phyloP scores from a whole-genome alignment of 2,113 vertebrate genomes.

The Festucalex cinctus region DNA sequence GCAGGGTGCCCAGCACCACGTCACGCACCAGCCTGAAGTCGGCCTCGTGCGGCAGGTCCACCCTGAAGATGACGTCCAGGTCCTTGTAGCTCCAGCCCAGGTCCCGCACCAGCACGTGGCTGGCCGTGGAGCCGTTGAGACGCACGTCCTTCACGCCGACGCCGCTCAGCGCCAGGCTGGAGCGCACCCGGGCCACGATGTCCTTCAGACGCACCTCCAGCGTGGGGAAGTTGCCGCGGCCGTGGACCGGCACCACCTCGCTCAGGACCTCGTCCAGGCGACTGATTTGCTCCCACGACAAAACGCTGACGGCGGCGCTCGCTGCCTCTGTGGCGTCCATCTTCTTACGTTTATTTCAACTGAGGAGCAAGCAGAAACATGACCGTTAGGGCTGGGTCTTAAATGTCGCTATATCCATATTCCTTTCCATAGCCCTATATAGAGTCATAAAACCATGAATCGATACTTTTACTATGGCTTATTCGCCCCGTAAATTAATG shows the following conservation, averaged over 20 bases:
- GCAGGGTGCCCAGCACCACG: conserved; percentile 86
- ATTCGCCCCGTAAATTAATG: too few species aligned
- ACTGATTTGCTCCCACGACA: conserved; percentile 93
- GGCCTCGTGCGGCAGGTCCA: conserved; percentile 82
- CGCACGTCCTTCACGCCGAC: conserved; percentile 86
- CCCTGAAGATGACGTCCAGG: conserved; percentile 93
- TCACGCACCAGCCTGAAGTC: conserved; percentile 90
- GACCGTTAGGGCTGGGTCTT: too few species aligned
- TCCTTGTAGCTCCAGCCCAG: conserved; percentile 94
- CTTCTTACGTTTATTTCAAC: conserved; percentile 31
- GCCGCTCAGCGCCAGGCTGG: conserved; percentile 78
- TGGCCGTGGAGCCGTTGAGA: conserved; percentile 92
- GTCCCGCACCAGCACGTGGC: conserved; percentile 93
- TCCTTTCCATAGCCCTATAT: too few species aligned
- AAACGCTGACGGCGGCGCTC: conserved; percentile 72
- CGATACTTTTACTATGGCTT: too few species aligned
- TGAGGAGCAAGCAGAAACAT: neutral
- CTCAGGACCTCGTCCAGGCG: conserved; percentile 88
- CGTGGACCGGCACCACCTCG: conserved; percentile 86
- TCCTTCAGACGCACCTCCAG: conserved; percentile 89
- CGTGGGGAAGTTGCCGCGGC: conserved; percentile 94
- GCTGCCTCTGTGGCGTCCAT: conserved; percentile 74
- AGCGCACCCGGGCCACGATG: conserved; percentile 87
- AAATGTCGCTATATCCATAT: too few species aligned
- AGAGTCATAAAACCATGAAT: too few species aligned